Evolutionary conservation across 2,888 invertebrate species (phyloP).

Genomic region (Drosophila aldrichi): DNA sequence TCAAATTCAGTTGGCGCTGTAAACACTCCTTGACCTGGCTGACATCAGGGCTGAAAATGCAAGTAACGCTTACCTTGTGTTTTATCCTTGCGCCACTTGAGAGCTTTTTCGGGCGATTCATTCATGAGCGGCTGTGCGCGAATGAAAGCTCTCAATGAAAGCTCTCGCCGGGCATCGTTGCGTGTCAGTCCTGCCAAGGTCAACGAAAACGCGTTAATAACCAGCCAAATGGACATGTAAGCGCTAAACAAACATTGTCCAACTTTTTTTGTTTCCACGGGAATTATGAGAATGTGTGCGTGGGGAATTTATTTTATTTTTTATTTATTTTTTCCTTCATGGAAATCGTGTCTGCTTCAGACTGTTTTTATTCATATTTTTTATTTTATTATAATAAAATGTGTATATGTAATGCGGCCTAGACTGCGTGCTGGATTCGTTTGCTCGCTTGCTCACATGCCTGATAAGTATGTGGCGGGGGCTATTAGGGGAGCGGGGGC

Average conservation of each 20-base stretch:
- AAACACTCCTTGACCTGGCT: conserved; percentile 61
- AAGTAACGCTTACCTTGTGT: conserved; percentile 31
- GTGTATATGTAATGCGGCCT: conserved; percentile 1
- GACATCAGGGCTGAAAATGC: conserved; percentile 25
- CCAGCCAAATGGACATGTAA: conserved; percentile 35
- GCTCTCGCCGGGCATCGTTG: conserved; percentile 46
- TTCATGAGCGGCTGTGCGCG: conserved; percentile 42
- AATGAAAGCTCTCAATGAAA: conserved; percentile 40
- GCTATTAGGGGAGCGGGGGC: background rate
- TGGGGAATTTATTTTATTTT: background rate
- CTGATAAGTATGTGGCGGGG: conserved; percentile 38
- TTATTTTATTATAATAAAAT: conserved; percentile 10
- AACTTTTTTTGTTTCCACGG: conserved; percentile 14
- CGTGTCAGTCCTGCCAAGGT: conserved; percentile 62
- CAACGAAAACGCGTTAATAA: conserved; percentile 30
- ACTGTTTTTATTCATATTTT: background rate
- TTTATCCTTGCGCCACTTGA: conserved; percentile 47
- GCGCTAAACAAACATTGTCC: conserved; percentile 34
- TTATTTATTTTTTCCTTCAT: too few relatives aligned
- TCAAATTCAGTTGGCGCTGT: background rate
- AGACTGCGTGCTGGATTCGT: conserved; percentile 18
- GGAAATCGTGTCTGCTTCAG: conserved; percentile 7
- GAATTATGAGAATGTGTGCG: conserved; percentile 15
- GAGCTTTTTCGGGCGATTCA: conserved; percentile 58
- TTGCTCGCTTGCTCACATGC: conserved; percentile 14